Base-by-base conservation (phyloP, 2,113 vertebrate genomes). In the Lepisosteus osseus region DNA sequence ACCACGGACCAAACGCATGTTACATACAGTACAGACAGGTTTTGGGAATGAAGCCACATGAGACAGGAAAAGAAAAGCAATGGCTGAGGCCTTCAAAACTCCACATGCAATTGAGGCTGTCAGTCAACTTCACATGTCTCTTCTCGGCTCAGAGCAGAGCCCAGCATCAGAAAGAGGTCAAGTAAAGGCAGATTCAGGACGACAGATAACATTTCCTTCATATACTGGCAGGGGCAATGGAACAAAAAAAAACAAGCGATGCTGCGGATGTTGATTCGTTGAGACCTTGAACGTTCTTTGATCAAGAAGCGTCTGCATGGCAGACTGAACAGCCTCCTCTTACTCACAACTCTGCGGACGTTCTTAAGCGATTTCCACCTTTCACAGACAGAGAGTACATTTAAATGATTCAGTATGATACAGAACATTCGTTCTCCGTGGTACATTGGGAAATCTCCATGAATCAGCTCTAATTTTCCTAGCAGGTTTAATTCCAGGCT, bases 401-500 rank as follows among this genome's bases (percentile, higher is more conserved):
- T 79, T 56, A 68, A 83, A 79, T 82, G 72, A 86, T 76, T 84
- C 73, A 80, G 75, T 74, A 68, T 70, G 75, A 41, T 54, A 54
- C 67, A n/a, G 11, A 56, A 54, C 15, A 54, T 1, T 11, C 67
- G 1, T 14, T 9, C 54, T 7, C 47, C 73, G 13, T 56, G 65
- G 66, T 76, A 68, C 61, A 72, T 65, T 70, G 17, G 67, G 45
- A 72, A 74, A 75, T 73, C 65, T 65, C 56, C 5, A 74, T 84
- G 84, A 86, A 84, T 87, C 85, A 78, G 84, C 71, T 76, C 77
- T 83, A 75, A 85, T 89, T 87, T 86, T 83, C 86, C 77, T 77
- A 86, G 88, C 83, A 82, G 80, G 65, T 41, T 74, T 79, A 83
- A 82, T 80, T 86, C 78, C 65, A 76, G 74, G 79, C 71, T 83